Conservation (phyloP, 2,797 vertebrate species). For the Takifugu rubripes region DNA sequence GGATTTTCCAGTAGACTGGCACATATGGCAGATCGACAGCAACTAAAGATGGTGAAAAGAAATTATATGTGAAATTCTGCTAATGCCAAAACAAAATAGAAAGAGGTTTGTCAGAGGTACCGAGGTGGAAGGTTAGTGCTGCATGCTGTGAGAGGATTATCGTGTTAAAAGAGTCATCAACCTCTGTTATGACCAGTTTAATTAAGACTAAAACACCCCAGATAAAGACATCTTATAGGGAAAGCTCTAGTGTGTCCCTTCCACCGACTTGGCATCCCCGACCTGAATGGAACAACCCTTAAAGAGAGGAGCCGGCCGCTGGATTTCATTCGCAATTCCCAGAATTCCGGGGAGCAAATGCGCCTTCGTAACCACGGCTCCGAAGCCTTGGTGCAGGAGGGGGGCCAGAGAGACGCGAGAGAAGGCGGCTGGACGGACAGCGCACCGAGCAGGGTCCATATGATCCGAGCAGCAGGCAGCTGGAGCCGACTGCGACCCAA, state of each 20-base stretch:
- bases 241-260: neutral
- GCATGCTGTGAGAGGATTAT: no score
- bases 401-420: neutral
- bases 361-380: neutral
- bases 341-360: neutral
- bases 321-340: slow-evolving; percentile 32
- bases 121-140: no score
- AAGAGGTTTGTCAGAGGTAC: no score
- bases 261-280: neutral
- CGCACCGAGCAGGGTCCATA: slow-evolving; percentile 46
- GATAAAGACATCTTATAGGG: no score
- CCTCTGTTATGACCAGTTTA: no score
- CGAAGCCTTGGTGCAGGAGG: neutral
- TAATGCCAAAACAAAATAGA: no score
- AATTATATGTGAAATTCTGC: no score
- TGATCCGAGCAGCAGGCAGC: slow-evolving; percentile 46
- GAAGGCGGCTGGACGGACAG: slow-evolving; percentile 26
- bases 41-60: no score
- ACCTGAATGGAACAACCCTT: neutral
- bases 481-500: slow-evolving; percentile 67
- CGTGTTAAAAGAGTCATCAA: no score
- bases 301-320: neutral
- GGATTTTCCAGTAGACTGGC: no score
- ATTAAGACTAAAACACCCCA: no score
- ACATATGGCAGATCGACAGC: no score